A percentile compares a stretch with the other conserved stretches of the same genome.
Evolutionary conservation across 2,888 invertebrate genomes (phyloP).

Genomic region (Cheilosia variabilis): DNA sequence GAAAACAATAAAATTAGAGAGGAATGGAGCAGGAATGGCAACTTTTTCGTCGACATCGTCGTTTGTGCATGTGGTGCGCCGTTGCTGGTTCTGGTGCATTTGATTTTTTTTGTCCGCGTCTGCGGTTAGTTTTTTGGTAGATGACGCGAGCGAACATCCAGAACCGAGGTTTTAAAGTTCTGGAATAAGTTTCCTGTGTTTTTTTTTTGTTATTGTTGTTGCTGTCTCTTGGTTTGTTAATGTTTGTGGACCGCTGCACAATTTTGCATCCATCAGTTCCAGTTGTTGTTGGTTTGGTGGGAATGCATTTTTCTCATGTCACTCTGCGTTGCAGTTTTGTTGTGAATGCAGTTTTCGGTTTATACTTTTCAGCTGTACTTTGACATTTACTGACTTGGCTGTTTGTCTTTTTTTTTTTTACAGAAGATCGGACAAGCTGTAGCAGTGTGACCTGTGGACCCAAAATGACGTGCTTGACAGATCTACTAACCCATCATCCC

Average conservation of each 20-base stretch:
- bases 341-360: conserved; percentile 56
- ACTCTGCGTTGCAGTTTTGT: conserved; percentile 49
- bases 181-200: conserved; percentile 66
- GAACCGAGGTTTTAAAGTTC: conserved; percentile 59
- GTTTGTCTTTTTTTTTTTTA: conserved; percentile 78
- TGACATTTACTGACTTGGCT: not conserved
- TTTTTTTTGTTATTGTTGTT: conserved; percentile 30
- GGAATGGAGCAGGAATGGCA: conserved; percentile 67
- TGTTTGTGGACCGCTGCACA: conserved; percentile 64
- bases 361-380: conserved; percentile 62
- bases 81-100: conserved; percentile 72
- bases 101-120: conserved; percentile 68
- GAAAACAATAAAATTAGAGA: conserved; percentile 74
- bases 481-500: conserved; percentile 87
- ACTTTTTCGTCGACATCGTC: conserved; percentile 51
- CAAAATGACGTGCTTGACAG: conserved; percentile 88
- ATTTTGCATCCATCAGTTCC: conserved; percentile 72
- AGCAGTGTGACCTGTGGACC: conserved; percentile 87
- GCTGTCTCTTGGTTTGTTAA: conserved; percentile 22
- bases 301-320: conserved; percentile 55
- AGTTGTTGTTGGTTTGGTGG: conserved; percentile 48
- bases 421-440: conserved; percentile 87
- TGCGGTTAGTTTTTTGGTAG: conserved; percentile 74
- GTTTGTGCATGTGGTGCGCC: conserved; percentile 25
- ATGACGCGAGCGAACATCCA: conserved; percentile 60